phyloP scores from a whole-genome alignment of 2,797 vertebrate species.

The Neopelma chrysocephalum region DNA sequence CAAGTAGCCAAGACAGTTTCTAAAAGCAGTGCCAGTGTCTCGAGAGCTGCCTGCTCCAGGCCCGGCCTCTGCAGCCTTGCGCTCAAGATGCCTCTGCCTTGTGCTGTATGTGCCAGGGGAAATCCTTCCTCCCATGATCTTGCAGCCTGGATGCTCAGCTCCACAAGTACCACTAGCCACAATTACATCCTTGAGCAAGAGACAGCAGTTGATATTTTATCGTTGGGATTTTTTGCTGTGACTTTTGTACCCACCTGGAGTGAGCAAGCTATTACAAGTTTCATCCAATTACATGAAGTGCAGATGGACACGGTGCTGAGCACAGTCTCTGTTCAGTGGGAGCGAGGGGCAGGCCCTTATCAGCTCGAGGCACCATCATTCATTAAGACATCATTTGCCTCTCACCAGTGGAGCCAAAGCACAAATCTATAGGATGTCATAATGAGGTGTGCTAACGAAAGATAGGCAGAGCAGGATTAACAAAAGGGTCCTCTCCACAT shows the following conservation, averaged over 20 bases:
- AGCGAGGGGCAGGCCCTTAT: constrained; percentile 22
- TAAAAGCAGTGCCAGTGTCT: not conserved
- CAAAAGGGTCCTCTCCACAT: constrained; percentile 25
- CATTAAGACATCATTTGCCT: constrained; percentile 64
- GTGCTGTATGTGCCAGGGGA: not conserved
- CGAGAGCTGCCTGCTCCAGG: not conserved
- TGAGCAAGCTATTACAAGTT: constrained; percentile 33
- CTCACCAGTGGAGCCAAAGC: constrained; percentile 10
- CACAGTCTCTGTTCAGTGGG: constrained; percentile 2
- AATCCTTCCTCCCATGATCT: not conserved
- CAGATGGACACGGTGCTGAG: not conserved
- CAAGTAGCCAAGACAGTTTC: not conserved
- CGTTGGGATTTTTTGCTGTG: not conserved
- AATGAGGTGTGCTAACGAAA: constrained; percentile 49
- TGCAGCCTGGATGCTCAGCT: not conserved
- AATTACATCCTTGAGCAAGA: not conserved
- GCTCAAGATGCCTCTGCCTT: not conserved
- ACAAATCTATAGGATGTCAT: constrained; percentile 15
- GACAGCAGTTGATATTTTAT: constrained; percentile 7
- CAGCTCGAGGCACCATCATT: constrained; percentile 31
- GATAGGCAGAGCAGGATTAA: constrained; percentile 23
- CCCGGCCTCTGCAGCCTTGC: not conserved
- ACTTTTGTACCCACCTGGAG: constrained; percentile 32
- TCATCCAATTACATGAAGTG: constrained; percentile 43
- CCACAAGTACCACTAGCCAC: not conserved